These are phyloP conservation scores for Dorcus hopei DNA, from an alignment of 2,888 invertebrate species.

Conservation along the genomic window DNA sequence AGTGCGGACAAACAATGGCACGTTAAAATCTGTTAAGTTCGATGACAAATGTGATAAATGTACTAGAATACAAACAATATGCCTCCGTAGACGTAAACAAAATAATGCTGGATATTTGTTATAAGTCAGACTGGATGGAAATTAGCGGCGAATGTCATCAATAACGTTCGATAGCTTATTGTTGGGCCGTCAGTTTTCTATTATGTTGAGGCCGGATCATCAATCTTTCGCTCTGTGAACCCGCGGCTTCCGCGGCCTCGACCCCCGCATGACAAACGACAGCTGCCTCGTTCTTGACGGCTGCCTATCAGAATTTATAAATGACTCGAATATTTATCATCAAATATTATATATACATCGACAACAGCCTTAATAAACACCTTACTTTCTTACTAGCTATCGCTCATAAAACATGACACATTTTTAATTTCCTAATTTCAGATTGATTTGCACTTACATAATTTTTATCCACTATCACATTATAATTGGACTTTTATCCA, in stretches of 20 bases:
- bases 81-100: slow-evolving; percentile 37
- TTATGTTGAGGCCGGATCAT: slow-evolving; percentile 45
- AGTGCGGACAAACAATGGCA: too few relatives aligned
- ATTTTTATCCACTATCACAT: too few relatives aligned
- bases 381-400: too few relatives aligned
- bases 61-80: slow-evolving; percentile 23
- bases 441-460: too few relatives aligned
- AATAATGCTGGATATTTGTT: slow-evolving; percentile 42
- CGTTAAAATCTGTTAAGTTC: background rate
- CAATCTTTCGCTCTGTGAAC: slow-evolving; percentile 44
- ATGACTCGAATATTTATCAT: slow-evolving; percentile 58
- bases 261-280: slow-evolving; percentile 65
- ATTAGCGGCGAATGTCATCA: slow-evolving; percentile 46
- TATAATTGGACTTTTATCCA: too few relatives aligned
- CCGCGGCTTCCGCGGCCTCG: slow-evolving; percentile 51
- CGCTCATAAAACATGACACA: too few relatives aligned
- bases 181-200: slow-evolving; percentile 50
- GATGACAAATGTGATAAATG: slow-evolving; percentile 16
- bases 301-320: slow-evolving; percentile 68
- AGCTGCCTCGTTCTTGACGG: slow-evolving; percentile 60
- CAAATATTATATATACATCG: slow-evolving; percentile 5
- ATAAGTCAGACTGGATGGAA: slow-evolving; percentile 38
- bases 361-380: background rate
- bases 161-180: slow-evolving; percentile 50
- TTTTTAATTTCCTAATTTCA: too few relatives aligned